Evolutionary conservation across 2,888 invertebrate species (phyloP).

Genomic region (Drosophila falleni): DNA sequence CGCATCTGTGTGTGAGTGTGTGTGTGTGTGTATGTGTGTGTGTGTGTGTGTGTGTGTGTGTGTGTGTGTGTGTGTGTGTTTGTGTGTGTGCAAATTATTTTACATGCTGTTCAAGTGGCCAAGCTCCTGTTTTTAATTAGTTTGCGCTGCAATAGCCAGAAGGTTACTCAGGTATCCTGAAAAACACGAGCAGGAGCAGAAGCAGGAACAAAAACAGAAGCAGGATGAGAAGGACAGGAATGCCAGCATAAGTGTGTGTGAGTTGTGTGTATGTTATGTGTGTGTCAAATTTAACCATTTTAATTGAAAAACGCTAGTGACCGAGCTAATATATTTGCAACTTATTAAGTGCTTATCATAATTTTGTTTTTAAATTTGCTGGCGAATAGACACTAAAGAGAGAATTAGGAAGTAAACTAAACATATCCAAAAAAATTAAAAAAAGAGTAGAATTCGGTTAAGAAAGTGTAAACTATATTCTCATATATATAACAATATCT

Average conservation of each 20-base stretch:
- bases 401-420: background rate
- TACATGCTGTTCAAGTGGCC: conserved; percentile 74
- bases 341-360: conserved; percentile 56
- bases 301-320: conserved; percentile 71
- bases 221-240: conserved; percentile 3
- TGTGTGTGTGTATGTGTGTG: background rate
- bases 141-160: conserved; percentile 65
- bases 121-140: conserved; percentile 73
- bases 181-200: conserved; percentile 9
- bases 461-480: too few relatives aligned
- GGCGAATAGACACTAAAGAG: background rate
- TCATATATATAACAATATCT: too few relatives aligned
- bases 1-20: conserved; percentile 11
- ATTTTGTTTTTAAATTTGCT: conserved; percentile 38
- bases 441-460: too few relatives aligned
- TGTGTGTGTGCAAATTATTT: conserved; percentile 49
- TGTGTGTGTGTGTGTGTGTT: background rate
- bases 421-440: too few relatives aligned
- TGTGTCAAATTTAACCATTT: conserved; percentile 54
- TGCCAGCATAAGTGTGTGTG: background rate
- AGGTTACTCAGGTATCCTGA: conserved; percentile 27
- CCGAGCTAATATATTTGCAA: conserved; percentile 58
- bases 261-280: conserved; percentile 5
- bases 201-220: too few relatives aligned
- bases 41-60: conserved; percentile 3